These are phyloP conservation scores for Tetragnatha versicolor DNA, from an alignment of 1,140 invertebrate species.

Conservation along the genomic window DNA sequence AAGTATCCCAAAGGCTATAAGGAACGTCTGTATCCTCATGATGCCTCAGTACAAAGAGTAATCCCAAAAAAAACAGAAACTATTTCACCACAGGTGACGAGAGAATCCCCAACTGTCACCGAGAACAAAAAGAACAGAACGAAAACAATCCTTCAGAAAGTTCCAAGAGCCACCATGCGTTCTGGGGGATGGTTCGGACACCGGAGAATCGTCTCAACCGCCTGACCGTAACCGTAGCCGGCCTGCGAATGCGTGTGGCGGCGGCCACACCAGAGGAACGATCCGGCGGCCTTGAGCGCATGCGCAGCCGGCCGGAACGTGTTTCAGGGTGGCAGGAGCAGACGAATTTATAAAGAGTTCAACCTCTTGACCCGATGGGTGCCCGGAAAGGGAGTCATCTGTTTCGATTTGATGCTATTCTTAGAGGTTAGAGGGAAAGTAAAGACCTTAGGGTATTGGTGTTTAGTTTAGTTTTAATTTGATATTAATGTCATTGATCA, in stretches of 20 bases:
- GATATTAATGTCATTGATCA: too few species aligned
- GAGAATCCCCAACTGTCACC: neutral
- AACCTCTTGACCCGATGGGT: constrained; percentile 12
- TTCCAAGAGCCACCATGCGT: constrained; percentile 16
- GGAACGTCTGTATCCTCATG: constrained; percentile 7
- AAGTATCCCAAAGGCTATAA: constrained; percentile 3
- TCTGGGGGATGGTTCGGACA: neutral
- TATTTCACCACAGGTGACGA: neutral
- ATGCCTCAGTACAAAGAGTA: neutral
- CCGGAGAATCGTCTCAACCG: constrained; percentile 11
- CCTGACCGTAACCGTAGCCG: constrained; percentile 34
- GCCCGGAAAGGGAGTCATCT: neutral
- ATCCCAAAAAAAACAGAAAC: neutral
- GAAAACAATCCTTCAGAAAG: neutral
- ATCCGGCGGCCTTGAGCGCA: neutral
- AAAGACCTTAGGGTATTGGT: too few species aligned
- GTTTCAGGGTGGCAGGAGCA: constrained; percentile 22
- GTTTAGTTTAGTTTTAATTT: too few species aligned
- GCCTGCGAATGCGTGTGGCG: constrained; percentile 31
- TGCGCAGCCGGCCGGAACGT: constrained; percentile 28
- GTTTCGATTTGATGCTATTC: too few species aligned
- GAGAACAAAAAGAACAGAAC: constrained; percentile 19
- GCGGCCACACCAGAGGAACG: neutral
- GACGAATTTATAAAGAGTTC: constrained; percentile 40
- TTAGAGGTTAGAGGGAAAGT: too few species aligned